phyloP scores from a whole-genome alignment of 2,888 invertebrate species.

The Pollenia angustigena region DNA sequence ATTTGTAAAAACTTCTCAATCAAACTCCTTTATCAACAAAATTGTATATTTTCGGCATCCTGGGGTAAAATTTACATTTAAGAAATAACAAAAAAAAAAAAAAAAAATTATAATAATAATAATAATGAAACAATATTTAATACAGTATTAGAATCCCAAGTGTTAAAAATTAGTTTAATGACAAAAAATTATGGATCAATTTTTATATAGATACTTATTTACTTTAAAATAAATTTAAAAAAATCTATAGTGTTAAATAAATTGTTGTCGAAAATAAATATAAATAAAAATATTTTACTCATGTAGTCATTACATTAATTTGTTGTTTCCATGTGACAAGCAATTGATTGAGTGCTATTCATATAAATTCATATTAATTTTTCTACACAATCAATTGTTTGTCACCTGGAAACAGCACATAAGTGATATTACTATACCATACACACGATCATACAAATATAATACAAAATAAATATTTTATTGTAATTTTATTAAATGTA shows the following conservation, averaged over 20 bases:
- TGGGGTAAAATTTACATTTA: no score
- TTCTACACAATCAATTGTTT: no score
- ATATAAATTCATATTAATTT: no score
- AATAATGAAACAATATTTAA: not conserved
- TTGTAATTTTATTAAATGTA: conserved; percentile 61
- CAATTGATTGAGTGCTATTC: no score
- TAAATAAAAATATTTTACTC: conserved; percentile 3
- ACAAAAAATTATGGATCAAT: conserved; percentile 70
- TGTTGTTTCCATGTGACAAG: no score
- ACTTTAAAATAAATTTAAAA: conserved; percentile 55
- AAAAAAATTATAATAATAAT: no score
- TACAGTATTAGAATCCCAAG: not conserved
- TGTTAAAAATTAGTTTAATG: conserved; percentile 35
- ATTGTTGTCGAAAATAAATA: conserved; percentile 22
- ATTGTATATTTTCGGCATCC: no score
- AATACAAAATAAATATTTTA: conserved; percentile 44
- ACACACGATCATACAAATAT: conserved; percentile 3
- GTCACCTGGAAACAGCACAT: no score
- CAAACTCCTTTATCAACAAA: no score
- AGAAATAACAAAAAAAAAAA: conserved; percentile 11
- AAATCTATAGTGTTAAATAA: conserved; percentile 33
- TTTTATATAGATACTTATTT: conserved; percentile 72
- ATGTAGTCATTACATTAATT: conserved; percentile 6
- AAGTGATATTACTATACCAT: not conserved
- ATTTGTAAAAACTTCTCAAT: no score